Conservation (phyloP, 2,888 invertebrate genomes). For the Coenonympha glycerion region DNA sequence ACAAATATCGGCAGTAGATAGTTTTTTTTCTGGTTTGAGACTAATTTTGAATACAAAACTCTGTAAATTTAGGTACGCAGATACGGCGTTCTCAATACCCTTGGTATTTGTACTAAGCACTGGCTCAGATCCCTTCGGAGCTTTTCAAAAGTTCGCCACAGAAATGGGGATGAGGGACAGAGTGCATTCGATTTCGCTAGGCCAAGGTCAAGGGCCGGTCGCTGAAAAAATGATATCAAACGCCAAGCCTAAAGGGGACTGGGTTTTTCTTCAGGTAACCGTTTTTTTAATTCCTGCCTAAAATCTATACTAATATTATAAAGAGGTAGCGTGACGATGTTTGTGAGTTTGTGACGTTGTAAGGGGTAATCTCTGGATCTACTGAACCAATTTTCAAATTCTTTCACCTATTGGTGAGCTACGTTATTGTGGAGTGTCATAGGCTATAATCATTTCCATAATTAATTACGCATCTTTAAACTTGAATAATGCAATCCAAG, state of each 20-base stretch:
- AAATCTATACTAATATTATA: too few species aligned
- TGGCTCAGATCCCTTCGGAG: slow-evolving; percentile 91
- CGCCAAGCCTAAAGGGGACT: slow-evolving; percentile 84
- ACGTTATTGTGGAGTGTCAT: too few species aligned
- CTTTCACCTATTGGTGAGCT: too few species aligned
- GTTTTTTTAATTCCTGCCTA: too few species aligned
- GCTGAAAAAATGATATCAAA: slow-evolving; percentile 86
- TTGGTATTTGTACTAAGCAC: slow-evolving; percentile 90
- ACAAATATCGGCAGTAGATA: too few species aligned
- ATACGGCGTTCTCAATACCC: slow-evolving; percentile 83
- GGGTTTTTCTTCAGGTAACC: slow-evolving; percentile 89
- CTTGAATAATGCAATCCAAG: too few species aligned
- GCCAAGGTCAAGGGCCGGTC: slow-evolving; percentile 91
- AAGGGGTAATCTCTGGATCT: too few species aligned
- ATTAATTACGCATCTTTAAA: too few species aligned
- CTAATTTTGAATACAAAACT: not conserved
- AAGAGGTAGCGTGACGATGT: too few species aligned
- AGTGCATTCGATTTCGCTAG: slow-evolving; percentile 89
- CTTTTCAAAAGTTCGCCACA: slow-evolving; percentile 86
- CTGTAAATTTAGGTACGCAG: slow-evolving; percentile 76
- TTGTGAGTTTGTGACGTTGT: too few species aligned
- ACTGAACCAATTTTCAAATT: too few species aligned
- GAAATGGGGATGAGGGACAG: slow-evolving; percentile 83
- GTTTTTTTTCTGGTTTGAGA: not conserved
- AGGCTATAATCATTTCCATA: too few species aligned